Base-by-base conservation (phyloP, 2,797 vertebrate genomes). In the Hypotaenidia philippensis region DNA sequence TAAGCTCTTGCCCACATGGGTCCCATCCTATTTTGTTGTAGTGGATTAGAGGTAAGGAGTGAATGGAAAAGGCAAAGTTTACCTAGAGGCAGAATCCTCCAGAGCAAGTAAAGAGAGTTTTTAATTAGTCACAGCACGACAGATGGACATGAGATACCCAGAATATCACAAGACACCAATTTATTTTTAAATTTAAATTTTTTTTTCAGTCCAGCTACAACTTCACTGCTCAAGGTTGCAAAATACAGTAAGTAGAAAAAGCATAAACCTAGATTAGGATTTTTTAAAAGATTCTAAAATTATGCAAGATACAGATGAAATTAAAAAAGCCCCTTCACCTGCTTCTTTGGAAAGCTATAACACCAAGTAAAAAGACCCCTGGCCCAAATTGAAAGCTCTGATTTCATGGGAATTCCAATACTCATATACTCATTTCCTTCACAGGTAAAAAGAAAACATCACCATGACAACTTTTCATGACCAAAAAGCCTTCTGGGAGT, bases 371-470 rank as follows among this genome's bases (percentile, higher is more conserved):
- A 59, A 44, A 57, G 26, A 71, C 2, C 5, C 4, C 31, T 21
- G 5, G 36, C 11, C 13, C 36, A 74, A 86, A 68, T 9, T 69
- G 4, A 4, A 61, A 82, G 19, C 23, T 71, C 86, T 41, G 12
- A 55, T 65, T 75, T 82, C 10, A 52, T 13, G 17, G 27, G 44
- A 56, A 70, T 63, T 72, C 10, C 31, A 75, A 14, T 59, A 36
- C 15, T 63, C 6, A 13, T 0, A 0, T 49, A 57, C 5, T 45
- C 0, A 0, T 38, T 82, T 69, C 49, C 34, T 56, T 82, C 11
- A 11, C 44, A 84, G 5, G 2, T 47, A 72, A 53, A 40, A 89
- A 85, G 23, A 44, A 60, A 59, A 41, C 6, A 64, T 23, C 47
- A 66, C 26, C 20, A 19, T 22, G 10, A 65, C 14, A 55, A 10